phyloP scores from a whole-genome alignment of 2,797 vertebrate genomes.

The Phyllotis vaccarum region DNA sequence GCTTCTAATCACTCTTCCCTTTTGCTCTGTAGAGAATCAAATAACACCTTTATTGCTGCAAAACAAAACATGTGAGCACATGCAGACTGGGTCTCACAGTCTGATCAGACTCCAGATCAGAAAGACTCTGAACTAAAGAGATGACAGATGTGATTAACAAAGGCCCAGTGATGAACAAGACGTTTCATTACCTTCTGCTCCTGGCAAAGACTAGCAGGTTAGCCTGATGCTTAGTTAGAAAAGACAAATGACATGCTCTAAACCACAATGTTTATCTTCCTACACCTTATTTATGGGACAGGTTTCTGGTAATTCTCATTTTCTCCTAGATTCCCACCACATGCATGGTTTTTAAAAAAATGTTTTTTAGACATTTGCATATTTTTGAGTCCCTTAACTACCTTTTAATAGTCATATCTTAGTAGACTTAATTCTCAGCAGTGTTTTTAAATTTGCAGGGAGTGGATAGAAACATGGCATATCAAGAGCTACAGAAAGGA shows the following conservation, averaged over 20 bases:
- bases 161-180: background rate
- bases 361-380: background rate
- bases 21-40: background rate
- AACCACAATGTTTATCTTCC: slow-evolving; percentile 19
- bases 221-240: background rate
- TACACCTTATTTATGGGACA: background rate
- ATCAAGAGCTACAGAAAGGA: background rate
- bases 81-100: slow-evolving; percentile 26
- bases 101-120: background rate
- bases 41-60: slow-evolving; percentile 20
- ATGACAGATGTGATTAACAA: slow-evolving; percentile 12
- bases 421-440: background rate
- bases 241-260: background rate
- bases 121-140: background rate
- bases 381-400: background rate
- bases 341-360: background rate
- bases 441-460: background rate
- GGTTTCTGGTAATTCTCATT: background rate
- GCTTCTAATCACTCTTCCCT: background rate
- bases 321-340: background rate
- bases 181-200: background rate
- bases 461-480: background rate
- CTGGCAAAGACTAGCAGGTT: slow-evolving; percentile 30
- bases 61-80: slow-evolving; percentile 63
- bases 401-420: background rate